phyloP scores from a whole-genome alignment of 30 jellyfish, hydroid and myxozoan genomes.

The Cassiopea xamachana region DNA sequence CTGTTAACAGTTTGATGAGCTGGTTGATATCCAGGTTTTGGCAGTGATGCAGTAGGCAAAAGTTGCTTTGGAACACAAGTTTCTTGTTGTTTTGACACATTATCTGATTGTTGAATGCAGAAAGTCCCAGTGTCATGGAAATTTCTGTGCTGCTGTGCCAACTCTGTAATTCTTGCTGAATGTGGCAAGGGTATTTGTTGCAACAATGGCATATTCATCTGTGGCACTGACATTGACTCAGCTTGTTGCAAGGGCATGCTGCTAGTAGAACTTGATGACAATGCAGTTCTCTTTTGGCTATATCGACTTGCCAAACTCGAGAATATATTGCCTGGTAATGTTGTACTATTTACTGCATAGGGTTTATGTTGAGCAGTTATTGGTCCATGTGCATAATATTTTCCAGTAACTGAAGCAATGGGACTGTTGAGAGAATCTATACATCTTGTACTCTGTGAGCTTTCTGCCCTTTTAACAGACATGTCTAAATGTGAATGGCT shows the following conservation, averaged over 20 bases:
- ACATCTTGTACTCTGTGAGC: neutral
- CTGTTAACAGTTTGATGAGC: neutral
- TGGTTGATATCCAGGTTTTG: neutral
- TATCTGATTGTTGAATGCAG: neutral
- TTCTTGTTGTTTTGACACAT: neutral
- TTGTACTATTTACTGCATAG: neutral
- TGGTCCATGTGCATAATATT: neutral
- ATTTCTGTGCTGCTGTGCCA: neutral
- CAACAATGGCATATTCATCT: neutral
- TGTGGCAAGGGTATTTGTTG: no score
- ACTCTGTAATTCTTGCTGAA: neutral
- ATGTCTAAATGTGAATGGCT: no score
- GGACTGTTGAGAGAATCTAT: neutral
- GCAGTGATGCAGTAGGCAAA: neutral
- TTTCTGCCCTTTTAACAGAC: neutral
- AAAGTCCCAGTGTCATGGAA: neutral
- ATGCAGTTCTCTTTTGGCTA: neutral
- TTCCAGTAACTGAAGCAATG: neutral
- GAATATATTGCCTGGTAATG: neutral
- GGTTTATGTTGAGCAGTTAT: neutral
- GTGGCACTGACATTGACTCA: neutral
- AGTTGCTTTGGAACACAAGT: neutral
- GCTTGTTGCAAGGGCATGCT: neutral
- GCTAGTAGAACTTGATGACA: neutral
- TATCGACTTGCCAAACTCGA: neutral